Base-by-base conservation (phyloP, 2,888 invertebrate species). In the Mayetiola destructor region DNA sequence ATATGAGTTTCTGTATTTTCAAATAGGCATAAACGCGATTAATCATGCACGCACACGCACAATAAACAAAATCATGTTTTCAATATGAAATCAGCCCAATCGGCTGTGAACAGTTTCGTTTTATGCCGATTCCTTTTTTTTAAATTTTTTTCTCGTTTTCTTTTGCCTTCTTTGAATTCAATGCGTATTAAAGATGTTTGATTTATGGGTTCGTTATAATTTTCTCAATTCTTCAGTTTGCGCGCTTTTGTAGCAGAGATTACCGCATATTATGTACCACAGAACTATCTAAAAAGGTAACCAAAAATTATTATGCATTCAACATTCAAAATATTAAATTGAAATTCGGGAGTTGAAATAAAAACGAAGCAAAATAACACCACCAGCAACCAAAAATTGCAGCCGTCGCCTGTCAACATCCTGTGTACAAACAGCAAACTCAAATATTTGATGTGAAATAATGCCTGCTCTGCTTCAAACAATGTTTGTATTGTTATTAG, bases 341-440 rank as follows among this genome's bases (percentile, higher is more conserved):
- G 27, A 27, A 48, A 48, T 27, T 48, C 48, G 48, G 29, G 16
- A 29, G 32, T 32, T 9, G 32, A 32, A 32, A 12, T 9, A 32
- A 32, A 29, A 29, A 53, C 16, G 18, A 27, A 48, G 48, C 23
- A 48, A 48, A 48, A 27, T 48, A 27, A 48, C 48, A 27, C 27
- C 27, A 48, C n/a, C 27, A 48, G 27, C 48, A 48, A 35, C 21
- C 27, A 21, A 48, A 48, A 48, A 56, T 56, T 56, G 56, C 56
- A 56, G 56, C 56, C 56, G 56, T 56, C 56, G 48, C 56, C 56
- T 56, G 56, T 56, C 56, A 56, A 56, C 56, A 56, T 56, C 56
- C 56, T 56, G 56, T 32, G 29, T 35, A 12, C 18, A 30, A 27
- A 32, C 12, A 32, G 12, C 12, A 6, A 32, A 9, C 29, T 10